phyloP scores from a whole-genome alignment of 2,797 vertebrate species.

The Tinamus major region DNA sequence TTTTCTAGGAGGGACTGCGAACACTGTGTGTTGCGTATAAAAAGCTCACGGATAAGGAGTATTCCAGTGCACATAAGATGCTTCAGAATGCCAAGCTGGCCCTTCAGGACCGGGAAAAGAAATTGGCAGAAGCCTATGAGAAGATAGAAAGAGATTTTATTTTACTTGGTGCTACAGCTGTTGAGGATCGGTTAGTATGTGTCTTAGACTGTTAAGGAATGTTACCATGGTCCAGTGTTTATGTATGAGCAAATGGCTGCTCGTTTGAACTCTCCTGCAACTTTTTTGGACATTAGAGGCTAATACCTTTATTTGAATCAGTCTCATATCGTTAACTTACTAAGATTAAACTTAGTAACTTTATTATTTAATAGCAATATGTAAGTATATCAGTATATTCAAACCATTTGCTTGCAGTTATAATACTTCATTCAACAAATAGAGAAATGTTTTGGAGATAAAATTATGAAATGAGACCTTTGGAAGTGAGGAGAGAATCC shows the following conservation, averaged over 20 bases:
- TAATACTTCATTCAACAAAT: background rate
- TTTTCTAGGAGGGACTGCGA: slow-evolving; percentile 90
- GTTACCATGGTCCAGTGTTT: background rate
- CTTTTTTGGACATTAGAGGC: background rate
- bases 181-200: slow-evolving; percentile 90
- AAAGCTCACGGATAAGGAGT: slow-evolving; percentile 85
- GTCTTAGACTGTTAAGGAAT: background rate
- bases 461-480: background rate
- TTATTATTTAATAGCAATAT: background rate
- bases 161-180: slow-evolving; percentile 95
- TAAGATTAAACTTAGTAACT: background rate
- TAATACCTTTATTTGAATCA: background rate
- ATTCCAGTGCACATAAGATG: slow-evolving; percentile 78
- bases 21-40: slow-evolving; percentile 95
- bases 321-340: background rate
- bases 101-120: slow-evolving; percentile 92
- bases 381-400: background rate
- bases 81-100: slow-evolving; percentile 89
- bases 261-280: background rate
- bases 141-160: slow-evolving; percentile 90
- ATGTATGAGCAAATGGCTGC: background rate
- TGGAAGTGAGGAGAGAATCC: background rate
- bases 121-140: slow-evolving; percentile 92
- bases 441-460: background rate
- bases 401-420: background rate